Evolutionary conservation across 2,113 vertebrate genomes (phyloP).

Genomic region (Seriola quinqueradiata): DNA sequence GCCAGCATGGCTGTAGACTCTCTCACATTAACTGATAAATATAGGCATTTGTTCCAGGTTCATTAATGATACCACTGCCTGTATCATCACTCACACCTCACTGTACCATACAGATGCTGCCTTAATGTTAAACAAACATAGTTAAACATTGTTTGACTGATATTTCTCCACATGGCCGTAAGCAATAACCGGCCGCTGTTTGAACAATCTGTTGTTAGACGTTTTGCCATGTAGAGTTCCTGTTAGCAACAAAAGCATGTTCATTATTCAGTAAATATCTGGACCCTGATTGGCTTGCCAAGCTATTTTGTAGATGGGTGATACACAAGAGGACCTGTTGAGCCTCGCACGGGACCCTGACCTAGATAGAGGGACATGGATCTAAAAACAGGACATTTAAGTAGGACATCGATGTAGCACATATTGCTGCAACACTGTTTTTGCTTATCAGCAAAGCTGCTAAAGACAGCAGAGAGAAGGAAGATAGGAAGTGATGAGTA

Average conservation of each 20-base stretch:
- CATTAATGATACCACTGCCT: not conserved
- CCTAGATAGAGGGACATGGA: constrained; percentile 65
- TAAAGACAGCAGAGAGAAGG: constrained; percentile 5
- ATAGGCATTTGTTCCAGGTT: not conserved
- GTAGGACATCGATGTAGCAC: constrained; percentile 63
- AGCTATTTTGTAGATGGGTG: not conserved
- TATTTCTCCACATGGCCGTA: not conserved
- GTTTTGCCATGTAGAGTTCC: not conserved
- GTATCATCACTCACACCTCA: not conserved
- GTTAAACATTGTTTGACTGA: not conserved
- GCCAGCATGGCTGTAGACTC: no score
- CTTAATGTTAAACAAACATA: constrained; percentile 6
- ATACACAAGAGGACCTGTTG: constrained; percentile 19
- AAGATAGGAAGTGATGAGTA: not conserved
- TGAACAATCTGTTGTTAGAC: not conserved
- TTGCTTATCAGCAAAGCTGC: constrained; percentile 43
- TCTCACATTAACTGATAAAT: not conserved
- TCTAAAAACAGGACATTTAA: constrained; percentile 70
- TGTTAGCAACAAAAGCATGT: not conserved
- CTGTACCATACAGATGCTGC: constrained; percentile 15
- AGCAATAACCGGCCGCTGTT: constrained; percentile 14
- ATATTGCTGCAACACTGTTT: constrained; percentile 27
- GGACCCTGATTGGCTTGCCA: not conserved
- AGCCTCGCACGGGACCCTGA: constrained; percentile 52
- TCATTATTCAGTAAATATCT: constrained; percentile 1